Evolutionary conservation across 2,113 vertebrate genomes (phyloP).

Genomic region (Melanerpes formicivorus): DNA sequence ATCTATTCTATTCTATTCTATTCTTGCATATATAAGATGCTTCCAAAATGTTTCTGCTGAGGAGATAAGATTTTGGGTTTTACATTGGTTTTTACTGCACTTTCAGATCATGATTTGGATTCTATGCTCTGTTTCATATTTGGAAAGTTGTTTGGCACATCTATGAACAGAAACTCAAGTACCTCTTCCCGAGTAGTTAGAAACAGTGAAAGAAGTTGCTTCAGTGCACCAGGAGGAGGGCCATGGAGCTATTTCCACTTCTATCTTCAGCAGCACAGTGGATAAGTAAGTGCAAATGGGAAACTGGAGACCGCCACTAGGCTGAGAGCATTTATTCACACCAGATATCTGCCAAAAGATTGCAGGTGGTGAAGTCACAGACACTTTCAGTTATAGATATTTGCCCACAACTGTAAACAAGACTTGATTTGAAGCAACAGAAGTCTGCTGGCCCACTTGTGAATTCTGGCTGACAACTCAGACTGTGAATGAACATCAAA

Average conservation of each 20-base stretch:
- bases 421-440: background rate
- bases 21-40: background rate
- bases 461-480: background rate
- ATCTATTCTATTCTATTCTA: too few species aligned
- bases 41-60: background rate
- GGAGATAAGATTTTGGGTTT: background rate
- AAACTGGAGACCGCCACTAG: background rate
- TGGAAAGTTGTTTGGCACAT: background rate
- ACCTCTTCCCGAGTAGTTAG: background rate
- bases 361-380: background rate
- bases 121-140: background rate
- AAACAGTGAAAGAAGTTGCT: background rate
- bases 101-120: constrained; percentile 9
- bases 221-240: background rate
- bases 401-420: background rate
- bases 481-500: background rate
- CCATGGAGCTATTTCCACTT: background rate
- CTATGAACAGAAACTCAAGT: background rate
- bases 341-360: background rate
- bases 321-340: background rate
- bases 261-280: background rate
- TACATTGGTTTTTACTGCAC: background rate
- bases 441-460: background rate
- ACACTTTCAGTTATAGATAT: background rate
- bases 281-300: background rate